Percentiles rank a stretch among this genome's conserved stretches.
phyloP scores from a whole-genome alignment of 2,113 vertebrate genomes.

The Anthoscopus minutus region DNA sequence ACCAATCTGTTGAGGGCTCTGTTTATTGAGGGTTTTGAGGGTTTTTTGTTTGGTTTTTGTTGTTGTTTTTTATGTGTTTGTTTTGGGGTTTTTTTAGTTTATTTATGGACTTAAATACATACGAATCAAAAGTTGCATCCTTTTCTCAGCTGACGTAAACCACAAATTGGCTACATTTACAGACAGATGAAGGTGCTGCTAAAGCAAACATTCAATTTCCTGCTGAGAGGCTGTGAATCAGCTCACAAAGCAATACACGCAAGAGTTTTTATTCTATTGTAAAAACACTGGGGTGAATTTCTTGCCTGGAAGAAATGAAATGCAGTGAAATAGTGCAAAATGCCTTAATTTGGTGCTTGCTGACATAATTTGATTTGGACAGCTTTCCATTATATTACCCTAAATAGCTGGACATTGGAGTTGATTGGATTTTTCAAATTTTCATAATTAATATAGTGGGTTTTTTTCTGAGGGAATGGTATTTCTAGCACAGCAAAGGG shows the following conservation, averaged over 20 bases:
- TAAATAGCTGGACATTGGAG: conserved; percentile 17
- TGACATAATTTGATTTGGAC: conserved; percentile 52
- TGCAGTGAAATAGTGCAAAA: conserved; percentile 17
- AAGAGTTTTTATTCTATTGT: background rate
- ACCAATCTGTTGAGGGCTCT: background rate
- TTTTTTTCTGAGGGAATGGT: background rate
- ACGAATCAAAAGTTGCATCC: background rate
- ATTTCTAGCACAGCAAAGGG: background rate
- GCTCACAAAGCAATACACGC: background rate
- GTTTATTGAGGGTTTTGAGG: background rate
- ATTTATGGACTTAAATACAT: background rate
- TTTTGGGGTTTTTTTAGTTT: background rate
- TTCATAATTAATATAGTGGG: conserved; percentile 44
- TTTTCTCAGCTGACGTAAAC: conserved; percentile 19
- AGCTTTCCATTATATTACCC: conserved; percentile 47
- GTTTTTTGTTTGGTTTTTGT: background rate
- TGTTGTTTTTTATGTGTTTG: background rate
- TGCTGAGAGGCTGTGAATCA: conserved; percentile 26
- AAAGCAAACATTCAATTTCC: background rate
- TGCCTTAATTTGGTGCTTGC: conserved; percentile 53
- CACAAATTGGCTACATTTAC: background rate
- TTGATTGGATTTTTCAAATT: conserved; percentile 47
- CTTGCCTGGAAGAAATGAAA: conserved; percentile 48
- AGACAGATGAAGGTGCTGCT: conserved; percentile 32
- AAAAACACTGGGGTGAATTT: conserved; percentile 21